Evolutionary conservation across 2,113 vertebrate genomes (phyloP).

Genomic region (Vicugna pacos): DNA sequence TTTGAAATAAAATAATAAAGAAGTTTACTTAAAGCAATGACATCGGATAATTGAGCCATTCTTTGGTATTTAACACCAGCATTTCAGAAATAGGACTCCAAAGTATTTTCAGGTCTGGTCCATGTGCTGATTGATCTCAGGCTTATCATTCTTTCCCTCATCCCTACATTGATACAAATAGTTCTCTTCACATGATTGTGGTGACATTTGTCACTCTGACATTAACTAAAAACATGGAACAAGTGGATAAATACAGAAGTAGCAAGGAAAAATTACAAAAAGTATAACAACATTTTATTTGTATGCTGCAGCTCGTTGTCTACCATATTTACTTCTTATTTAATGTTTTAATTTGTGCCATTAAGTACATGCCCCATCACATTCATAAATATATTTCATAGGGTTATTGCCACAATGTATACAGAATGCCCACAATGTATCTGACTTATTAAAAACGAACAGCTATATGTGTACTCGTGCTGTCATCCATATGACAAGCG

Average conservation of each 20-base stretch:
- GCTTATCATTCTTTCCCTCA: constrained; percentile 64
- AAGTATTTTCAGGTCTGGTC: constrained; percentile 70
- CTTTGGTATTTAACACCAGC: constrained; percentile 71
- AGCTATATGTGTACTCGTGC: constrained; percentile 2
- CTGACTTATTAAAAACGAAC: constrained; percentile 65
- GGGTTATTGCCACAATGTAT: background rate
- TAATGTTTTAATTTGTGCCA: constrained; percentile 59
- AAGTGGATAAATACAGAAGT: background rate
- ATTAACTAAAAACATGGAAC: constrained; percentile 37
- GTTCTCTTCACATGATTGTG: background rate
- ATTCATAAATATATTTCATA: constrained; percentile 43
- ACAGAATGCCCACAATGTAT: constrained; percentile 21
- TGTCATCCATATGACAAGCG: constrained; percentile 66
- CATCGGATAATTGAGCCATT: constrained; percentile 77
- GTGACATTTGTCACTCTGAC: constrained; percentile 30
- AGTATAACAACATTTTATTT: background rate
- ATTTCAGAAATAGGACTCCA: constrained; percentile 58
- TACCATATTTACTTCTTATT: constrained; percentile 62
- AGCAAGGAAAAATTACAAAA: constrained; percentile 43
- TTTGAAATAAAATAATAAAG: constrained; percentile 76
- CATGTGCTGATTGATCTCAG: constrained; percentile 61
- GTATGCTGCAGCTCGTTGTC: background rate
- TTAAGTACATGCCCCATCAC: constrained; percentile 34
- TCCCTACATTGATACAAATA: background rate
- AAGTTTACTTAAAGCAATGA: constrained; percentile 81